phyloP scores from a whole-genome alignment of 2,888 invertebrate species.

The Scaptomyza parva region DNA sequence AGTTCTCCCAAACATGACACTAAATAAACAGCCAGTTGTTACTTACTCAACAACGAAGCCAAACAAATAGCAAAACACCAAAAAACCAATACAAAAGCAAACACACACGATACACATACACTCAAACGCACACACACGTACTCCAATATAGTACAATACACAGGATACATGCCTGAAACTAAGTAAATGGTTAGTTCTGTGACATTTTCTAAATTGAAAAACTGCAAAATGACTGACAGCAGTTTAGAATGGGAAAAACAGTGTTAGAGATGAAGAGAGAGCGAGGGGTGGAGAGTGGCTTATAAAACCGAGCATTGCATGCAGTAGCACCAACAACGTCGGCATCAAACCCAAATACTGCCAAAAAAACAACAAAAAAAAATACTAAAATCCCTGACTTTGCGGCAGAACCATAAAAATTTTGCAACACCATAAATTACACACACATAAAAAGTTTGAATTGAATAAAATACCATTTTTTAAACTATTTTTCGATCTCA shows the following conservation, averaged over 20 bases:
- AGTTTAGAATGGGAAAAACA: slow-evolving; percentile 60
- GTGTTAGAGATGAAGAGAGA: slow-evolving; percentile 3
- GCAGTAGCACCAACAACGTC: slow-evolving; percentile 24
- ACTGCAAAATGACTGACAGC: slow-evolving; percentile 80
- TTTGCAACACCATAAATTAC: slow-evolving; percentile 13
- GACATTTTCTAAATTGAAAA: slow-evolving; percentile 80
- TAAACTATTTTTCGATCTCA: neutral
- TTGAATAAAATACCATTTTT: neutral
- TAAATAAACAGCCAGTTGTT: slow-evolving; percentile 79
- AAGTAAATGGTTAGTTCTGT: slow-evolving; percentile 78
- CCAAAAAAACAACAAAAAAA: too few relatives aligned
- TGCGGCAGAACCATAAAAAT: slow-evolving; percentile 27
- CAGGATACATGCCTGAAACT: slow-evolving; percentile 26
- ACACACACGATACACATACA: slow-evolving; percentile 24
- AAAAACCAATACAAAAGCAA: slow-evolving; percentile 67
- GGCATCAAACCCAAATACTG: slow-evolving; percentile 32
- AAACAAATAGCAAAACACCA: slow-evolving; percentile 68
- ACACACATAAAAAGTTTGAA: slow-evolving; percentile 31
- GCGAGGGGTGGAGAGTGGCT: neutral
- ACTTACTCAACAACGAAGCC: slow-evolving; percentile 78
- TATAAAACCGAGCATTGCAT: slow-evolving; percentile 9
- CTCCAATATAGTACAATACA: slow-evolving; percentile 7
- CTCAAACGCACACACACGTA: slow-evolving; percentile 4
- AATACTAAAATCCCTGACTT: slow-evolving; percentile 50
- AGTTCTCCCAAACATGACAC: slow-evolving; percentile 70